Evolutionary conservation across 2,113 vertebrate species (phyloP), one percentile per base, ranked within the genome.

Genomic region (Machaerirhynchus nigripectus): DNA sequence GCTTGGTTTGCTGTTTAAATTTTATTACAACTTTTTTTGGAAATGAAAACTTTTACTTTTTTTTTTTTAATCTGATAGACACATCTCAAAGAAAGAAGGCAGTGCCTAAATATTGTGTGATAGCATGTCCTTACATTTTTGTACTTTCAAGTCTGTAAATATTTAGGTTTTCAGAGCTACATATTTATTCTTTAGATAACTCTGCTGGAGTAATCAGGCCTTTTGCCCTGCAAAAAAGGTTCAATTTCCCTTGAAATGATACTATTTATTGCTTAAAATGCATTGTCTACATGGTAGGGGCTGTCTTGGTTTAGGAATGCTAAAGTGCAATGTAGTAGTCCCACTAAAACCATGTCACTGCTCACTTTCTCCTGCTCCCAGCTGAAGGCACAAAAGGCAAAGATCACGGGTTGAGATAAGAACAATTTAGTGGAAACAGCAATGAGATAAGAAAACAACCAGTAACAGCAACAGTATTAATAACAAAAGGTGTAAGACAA

Each of bases 401-500:
- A 60, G n/a, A 75, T 75, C 0, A 0, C 9, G 4, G 13, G 7
- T 3, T 53, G 39, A 53, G n/a, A 40, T 30, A 50, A 52, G 44
- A 81, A 33, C 37, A 33, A 52, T 74, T 52, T 65, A 44, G 22
- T 59, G 31, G 59, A 65, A 73, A 88, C 18, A 57, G 18, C 31
- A 33, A 28, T 19, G 26, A 88, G 35, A 27, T 33, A 89, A 60
- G 37, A 46, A 75, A 39, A 7, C 1, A 4, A 39, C 9, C 31
- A 65, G 12, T 44, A 67, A 67, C 16, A 46, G 19, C 33, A 52
- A 28, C 19, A n/a, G 16, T 21, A 44, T 67, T 74, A 67, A 52
- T 15, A 67, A 26, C 11, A 53, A 39, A 46, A 82, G 9, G 16
- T 53, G 26, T 26, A 40, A 46, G 24, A 60, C 23, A 74, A 37